phyloP scores from a whole-genome alignment of 2,113 vertebrate species.

The Aleadryas rufinucha region DNA sequence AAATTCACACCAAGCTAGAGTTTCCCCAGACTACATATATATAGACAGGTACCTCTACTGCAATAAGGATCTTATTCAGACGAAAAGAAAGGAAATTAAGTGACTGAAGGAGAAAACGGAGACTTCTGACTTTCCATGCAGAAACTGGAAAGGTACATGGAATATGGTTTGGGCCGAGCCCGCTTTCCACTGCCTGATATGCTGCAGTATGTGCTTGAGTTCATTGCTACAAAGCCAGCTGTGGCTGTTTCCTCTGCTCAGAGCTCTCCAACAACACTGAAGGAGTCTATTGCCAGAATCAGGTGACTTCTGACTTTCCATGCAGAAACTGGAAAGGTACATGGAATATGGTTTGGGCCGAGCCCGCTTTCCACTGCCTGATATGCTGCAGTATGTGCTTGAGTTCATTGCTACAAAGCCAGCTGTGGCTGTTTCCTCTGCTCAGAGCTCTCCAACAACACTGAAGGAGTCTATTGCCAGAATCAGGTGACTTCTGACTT shows the following conservation, averaged over 20 bases:
- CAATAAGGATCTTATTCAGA: slow-evolving; percentile 84
- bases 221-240: slow-evolving; percentile 79
- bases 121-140: slow-evolving; percentile 68
- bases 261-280: background rate
- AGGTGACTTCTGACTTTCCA: slow-evolving; percentile 53
- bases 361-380: slow-evolving; percentile 83
- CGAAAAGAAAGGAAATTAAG: slow-evolving; percentile 83
- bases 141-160: slow-evolving; percentile 89
- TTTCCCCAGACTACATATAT: slow-evolving; percentile 90
- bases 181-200: slow-evolving; percentile 90
- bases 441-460: slow-evolving; percentile 7
- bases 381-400: slow-evolving; percentile 92
- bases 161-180: slow-evolving; percentile 85
- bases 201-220: slow-evolving; percentile 92
- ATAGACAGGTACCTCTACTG: slow-evolving; percentile 94
- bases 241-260: slow-evolving; percentile 35
- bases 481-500: background rate
- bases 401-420: slow-evolving; percentile 86
- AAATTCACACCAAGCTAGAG: slow-evolving; percentile 94
- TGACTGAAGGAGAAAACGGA: slow-evolving; percentile 83
- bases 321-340: slow-evolving; percentile 90
- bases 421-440: slow-evolving; percentile 29
- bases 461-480: too few relatives aligned
- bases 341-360: slow-evolving; percentile 89
- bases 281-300: too few relatives aligned